Evolutionary conservation across 2,797 vertebrate genomes (phyloP), one percentile per base, ranked within the genome.

Genomic region (Clarias laeviceps): DNA sequence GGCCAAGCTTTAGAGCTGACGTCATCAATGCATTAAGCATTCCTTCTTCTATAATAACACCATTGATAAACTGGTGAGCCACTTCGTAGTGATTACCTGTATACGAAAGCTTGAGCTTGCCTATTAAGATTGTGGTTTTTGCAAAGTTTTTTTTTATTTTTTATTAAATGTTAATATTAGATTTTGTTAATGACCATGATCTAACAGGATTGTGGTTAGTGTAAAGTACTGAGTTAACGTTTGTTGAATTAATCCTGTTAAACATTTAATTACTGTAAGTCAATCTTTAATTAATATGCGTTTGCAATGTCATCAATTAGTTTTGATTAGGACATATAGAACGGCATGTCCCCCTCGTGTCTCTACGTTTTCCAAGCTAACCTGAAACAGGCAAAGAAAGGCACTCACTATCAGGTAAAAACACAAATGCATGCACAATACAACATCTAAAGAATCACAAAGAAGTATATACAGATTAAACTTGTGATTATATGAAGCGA

Each of bases 321-420:
- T 88, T 84, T 85, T 69, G 66, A 78, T 87, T 87, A 88, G 72
- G 72, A 80, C 45, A 80, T 66, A 86, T 66, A 86, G 24, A 86
- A 83, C 45, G 34, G 20, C 37, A 66, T 57, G n/a, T 79, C 77
- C 69, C 86, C 82, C 82, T 84, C 79, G 17, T 81, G 17, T 84
- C 22, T 76, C 83, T 91, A 90, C 57, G 77, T 90, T 76, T 85
- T 87, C 86, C 90, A 87, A 90, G 89, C 92, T 91, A 90, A 95
- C 94, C 94, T 96, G 92, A 82, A 94, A 91, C 86, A 92, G 93
- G 89, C 89, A 93, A 90, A 95, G 92, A 73, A 94, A 93, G 54
- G 84, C 70, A 89, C 90, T 93, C 82, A 94, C 82, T 65, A 88
- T 84, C 72, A 88, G 59, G 40, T 74, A 80, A 27, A 50, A 77